Evolutionary conservation across 2,888 invertebrate species (phyloP), one percentile per base, ranked within the genome.

Genomic region (Thera obeliscata): DNA sequence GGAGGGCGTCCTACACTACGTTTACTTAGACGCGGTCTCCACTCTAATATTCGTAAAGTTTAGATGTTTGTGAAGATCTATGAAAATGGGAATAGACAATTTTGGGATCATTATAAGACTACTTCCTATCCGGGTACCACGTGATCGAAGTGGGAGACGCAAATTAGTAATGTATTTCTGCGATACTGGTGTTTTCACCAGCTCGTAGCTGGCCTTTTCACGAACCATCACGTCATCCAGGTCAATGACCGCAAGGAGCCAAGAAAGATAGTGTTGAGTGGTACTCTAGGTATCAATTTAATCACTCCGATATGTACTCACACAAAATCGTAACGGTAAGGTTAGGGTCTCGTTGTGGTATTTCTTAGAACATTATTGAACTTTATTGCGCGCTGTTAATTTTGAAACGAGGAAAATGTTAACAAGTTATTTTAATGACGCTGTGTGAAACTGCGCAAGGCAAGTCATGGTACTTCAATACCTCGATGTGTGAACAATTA

Each of bases 351-450:
- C 59, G 50, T 56, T 41, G 50, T 55, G 57, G 61, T 36, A 64
- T 67, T 64, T 64, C 68, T 55, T 35, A 57, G 64, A 55, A 64
- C 68, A 61, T 67, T 61, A 64, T 64, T 64, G 56, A 61, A 64
- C 54, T 64, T 66, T 66, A 58, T 55, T 58, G 48, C 56, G 36
- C 49, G 56, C 48, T 46, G 64, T 68, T 36, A 61, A 48, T 61
- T 64, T 61, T 48, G 62, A 65, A 69, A 69, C 52, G 59, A 55
- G 59, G 61, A 59, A 65, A 69, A 69, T 69, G 65, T 56, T 69
- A 62, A 59, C 68, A 69, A 56, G 61, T 59, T 56, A 43, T 56
- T 67, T 63, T 59, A 43, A 61, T 55, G 64, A 12, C 46, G 35
- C 46, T 54, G 57, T 59, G 33, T 49, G 54, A 54, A 55, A 58